Conservation (phyloP, 2,113 vertebrate genomes). For the Nesoenas mayeri region DNA sequence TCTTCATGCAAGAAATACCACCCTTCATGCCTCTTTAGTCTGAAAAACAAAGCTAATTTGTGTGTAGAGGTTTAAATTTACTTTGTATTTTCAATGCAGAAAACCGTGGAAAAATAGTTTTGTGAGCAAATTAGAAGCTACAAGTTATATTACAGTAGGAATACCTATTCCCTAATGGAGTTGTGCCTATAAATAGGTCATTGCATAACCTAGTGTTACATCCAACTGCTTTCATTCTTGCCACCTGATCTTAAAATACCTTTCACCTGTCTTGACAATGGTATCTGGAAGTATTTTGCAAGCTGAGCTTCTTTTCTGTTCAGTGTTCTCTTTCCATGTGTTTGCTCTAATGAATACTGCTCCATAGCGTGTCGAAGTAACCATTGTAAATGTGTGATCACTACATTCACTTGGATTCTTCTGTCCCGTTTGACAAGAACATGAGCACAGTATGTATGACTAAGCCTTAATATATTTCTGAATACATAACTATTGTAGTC, state of each 20-base stretch:
- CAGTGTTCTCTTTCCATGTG: background rate
- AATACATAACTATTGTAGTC: background rate
- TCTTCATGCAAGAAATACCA: background rate
- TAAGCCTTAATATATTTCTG: background rate
- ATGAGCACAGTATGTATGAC: background rate
- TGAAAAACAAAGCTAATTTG: background rate
- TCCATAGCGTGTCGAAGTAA: background rate
- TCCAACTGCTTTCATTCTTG: background rate
- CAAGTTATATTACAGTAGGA: background rate
- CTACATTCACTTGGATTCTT: background rate
- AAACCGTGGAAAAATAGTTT: background rate
- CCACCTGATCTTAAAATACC: background rate
- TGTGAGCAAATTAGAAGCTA: background rate
- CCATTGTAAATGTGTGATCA: background rate
- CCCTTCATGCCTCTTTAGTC: background rate
- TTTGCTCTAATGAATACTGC: background rate
- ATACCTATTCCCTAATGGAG: background rate
- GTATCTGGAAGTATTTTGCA: background rate
- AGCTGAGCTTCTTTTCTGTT: background rate
- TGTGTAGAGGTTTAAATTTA: background rate
- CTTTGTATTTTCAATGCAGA: background rate
- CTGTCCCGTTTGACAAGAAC: background rate
- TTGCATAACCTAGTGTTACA: background rate
- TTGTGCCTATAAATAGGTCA: background rate
- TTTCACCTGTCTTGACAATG: background rate